These are phyloP conservation scores for Cervus canadensis DNA, from an alignment of 2,113 vertebrate species.

Conservation along the genomic window DNA sequence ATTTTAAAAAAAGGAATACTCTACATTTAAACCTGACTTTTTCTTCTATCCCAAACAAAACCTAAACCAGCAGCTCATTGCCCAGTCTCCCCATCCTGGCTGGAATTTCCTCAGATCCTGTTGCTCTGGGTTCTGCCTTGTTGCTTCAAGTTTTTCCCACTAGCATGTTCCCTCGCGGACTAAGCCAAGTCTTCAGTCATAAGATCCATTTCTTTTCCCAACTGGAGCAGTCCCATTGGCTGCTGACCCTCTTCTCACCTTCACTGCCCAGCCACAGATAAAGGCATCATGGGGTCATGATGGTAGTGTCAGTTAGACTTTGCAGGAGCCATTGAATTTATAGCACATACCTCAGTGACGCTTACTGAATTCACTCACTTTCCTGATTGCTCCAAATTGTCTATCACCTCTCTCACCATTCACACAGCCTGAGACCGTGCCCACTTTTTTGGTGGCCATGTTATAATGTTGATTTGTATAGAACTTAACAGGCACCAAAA, in stretches of 20 bases:
- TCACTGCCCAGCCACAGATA: not conserved
- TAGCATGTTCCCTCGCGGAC: not conserved
- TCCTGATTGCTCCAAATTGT: not conserved
- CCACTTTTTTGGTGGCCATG: not conserved
- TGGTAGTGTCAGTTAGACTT: not conserved
- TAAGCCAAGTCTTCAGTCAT: not conserved
- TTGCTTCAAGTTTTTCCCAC: not conserved
- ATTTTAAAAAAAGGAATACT: not conserved
- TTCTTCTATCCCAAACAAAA: not conserved
- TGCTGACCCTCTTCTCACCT: not conserved
- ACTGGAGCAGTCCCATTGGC: not conserved
- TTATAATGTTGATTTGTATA: not conserved
- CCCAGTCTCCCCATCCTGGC: not conserved
- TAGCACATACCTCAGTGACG: not conserved
- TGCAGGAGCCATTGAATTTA: not conserved
- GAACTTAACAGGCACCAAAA: not conserved
- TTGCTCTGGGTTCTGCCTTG: not conserved
- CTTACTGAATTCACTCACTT: not conserved
- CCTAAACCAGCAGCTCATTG: not conserved
- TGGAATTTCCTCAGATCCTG: not conserved
- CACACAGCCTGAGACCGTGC: not conserved
- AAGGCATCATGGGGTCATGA: accelerated
- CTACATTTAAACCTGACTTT: not conserved
- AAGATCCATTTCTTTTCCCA: not conserved
- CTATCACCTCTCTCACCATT: not conserved